Evolutionary conservation across 2,888 invertebrate species (phyloP), one percentile per base, ranked within the genome.

Genomic region (Cantharis lateralis): DNA sequence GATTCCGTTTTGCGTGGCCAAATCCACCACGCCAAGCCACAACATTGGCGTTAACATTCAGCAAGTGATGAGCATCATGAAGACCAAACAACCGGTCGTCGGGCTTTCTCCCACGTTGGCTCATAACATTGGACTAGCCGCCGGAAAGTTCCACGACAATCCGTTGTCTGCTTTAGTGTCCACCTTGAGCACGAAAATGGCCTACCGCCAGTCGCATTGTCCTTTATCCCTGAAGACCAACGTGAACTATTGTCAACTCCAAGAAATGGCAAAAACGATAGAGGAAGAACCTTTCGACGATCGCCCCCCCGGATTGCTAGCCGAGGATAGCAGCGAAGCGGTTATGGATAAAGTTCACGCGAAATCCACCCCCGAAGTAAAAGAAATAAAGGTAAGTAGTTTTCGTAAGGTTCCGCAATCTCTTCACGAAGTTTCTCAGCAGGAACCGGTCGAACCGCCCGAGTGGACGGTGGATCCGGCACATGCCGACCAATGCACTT

Each of bases 41-140:
- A 92, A 93, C 82, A 89, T 93, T 62, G 92, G 92, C 32, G 88
- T 92, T 10, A 92, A 92, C 80, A 90, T 92, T 79, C 92, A 92
- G 82, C 91, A 92, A 89, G 92, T 89, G 16, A 84, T 87, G 84
- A 86, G 83, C 71, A 86, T 87, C 64, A 84, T 87, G 18, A 88
- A 87, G 76, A 85, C 83, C 1, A 80, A 84, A 64, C 86, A 87
- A 77, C 84, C 85, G 0, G 81, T 87, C 9, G 83, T 84, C 62
- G 87, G 87, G 1, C 86, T 89, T 71, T 88, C 88, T 3, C 88
- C 88, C 1, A 88, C 89, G 7, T 79, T 89, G 32, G 87, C 88
- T 0, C 88, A 88, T 75, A 89, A 88, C 77, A 89, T 89, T 71
- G 87, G 86, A 48, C 75, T 88, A 26, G 88, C 88, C 5, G 88